Conservation (phyloP, 2,888 invertebrate species). For the Drosophila mercatorum region DNA sequence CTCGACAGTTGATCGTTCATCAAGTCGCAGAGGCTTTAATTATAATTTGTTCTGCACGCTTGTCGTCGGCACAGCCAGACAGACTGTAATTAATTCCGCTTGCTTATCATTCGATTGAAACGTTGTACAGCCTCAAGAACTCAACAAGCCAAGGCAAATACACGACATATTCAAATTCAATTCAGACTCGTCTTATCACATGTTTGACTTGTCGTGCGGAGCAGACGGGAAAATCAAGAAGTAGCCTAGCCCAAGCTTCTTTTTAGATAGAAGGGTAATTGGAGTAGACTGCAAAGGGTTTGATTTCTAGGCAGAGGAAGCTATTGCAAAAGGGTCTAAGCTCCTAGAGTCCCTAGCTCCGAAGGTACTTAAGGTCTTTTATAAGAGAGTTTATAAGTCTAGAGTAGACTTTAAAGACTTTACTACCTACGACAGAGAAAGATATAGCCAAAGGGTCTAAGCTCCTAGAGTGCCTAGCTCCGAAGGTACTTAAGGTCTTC, state of each 20-base stretch:
- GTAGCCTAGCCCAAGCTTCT: neutral
- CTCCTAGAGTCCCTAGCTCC: neutral
- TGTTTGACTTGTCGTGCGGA: neutral
- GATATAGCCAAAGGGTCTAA: too few species aligned
- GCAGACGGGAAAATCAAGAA: neutral
- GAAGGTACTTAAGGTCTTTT: neutral
- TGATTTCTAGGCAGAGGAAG: too few species aligned
- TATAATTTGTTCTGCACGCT: conserved; percentile 33
- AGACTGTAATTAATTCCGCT: conserved; percentile 23
- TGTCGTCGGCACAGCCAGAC: conserved; percentile 13
- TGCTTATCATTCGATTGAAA: conserved; percentile 17
- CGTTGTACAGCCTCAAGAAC: neutral
- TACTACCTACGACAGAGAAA: too few species aligned
- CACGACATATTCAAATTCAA: neutral
- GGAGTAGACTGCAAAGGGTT: too few species aligned
- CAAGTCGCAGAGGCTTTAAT: conserved; percentile 39
- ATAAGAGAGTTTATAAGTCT: too few species aligned
- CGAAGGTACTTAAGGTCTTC: too few species aligned
- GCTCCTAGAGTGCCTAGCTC: too few species aligned
- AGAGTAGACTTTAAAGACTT: too few species aligned
- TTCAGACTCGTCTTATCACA: neutral
- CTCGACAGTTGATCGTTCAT: conserved; percentile 35
- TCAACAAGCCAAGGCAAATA: conserved; percentile 5
- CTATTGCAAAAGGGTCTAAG: too few species aligned
- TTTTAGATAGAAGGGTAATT: too few species aligned